Conservation (phyloP, 1,140 invertebrate species). For the Aphelenchoides besseyi region DNA sequence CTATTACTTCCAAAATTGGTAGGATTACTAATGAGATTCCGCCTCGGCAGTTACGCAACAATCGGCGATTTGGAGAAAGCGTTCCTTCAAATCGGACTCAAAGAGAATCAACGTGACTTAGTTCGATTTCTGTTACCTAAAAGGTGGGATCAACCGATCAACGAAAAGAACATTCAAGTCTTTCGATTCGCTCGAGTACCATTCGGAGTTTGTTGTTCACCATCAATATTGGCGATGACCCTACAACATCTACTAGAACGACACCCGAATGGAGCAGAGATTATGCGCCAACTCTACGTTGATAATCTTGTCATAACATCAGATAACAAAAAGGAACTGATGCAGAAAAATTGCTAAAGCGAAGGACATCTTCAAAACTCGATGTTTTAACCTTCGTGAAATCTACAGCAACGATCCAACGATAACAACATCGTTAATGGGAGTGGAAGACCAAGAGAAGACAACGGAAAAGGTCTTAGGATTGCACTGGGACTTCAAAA, state of each 20-base stretch:
- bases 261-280: background rate
- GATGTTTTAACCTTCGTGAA: background rate
- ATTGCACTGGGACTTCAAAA: background rate
- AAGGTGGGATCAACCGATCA: background rate
- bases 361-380: background rate
- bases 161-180: background rate
- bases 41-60: background rate
- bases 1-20: constrained; percentile 1
- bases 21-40: background rate
- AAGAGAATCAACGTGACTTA: background rate
- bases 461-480: background rate
- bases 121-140: constrained; percentile 5
- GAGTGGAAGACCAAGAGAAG: background rate
- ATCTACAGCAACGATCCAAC: no score
- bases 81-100: background rate
- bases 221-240: background rate
- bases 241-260: background rate
- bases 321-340: background rate
- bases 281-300: background rate
- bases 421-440: background rate
- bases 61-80: background rate
- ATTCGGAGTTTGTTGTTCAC: background rate
- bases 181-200: background rate
- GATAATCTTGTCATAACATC: background rate
- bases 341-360: background rate